phyloP scores from a whole-genome alignment of 2,113 vertebrate genomes.

The Amphiprion ocellaris region DNA sequence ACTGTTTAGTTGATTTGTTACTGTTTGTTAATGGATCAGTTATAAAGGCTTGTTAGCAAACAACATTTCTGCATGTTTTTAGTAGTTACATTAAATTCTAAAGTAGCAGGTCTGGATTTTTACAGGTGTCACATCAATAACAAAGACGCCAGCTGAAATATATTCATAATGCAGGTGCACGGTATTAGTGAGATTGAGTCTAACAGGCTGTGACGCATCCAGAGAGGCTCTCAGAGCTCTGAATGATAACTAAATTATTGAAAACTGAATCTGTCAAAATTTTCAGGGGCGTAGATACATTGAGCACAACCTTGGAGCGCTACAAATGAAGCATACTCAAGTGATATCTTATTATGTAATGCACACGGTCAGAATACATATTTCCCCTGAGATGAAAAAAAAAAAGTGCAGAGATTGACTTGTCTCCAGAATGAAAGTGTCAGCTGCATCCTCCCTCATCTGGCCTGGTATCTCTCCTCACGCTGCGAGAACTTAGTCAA shows the following conservation, averaged over 20 bases:
- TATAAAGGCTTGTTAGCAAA: neutral
- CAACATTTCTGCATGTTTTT: constrained; percentile 1
- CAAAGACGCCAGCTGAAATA: neutral
- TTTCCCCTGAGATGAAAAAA: constrained; percentile 15
- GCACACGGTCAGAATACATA: constrained; percentile 53
- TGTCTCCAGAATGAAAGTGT: constrained; percentile 51
- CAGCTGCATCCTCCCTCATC: constrained; percentile 63
- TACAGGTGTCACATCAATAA: neutral
- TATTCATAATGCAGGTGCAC: constrained; percentile 44
- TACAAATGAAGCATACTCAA: constrained; percentile 19
- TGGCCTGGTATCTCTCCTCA: constrained; percentile 32
- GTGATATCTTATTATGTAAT: constrained; percentile 64
- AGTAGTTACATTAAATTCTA: constrained; percentile 8
- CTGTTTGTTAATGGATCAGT: neutral
- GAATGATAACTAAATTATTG: constrained; percentile 66
- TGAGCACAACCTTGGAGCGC: constrained; percentile 35
- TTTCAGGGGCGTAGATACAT: constrained; percentile 25
- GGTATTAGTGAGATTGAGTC: constrained; percentile 23
- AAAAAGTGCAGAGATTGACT: constrained; percentile 36
- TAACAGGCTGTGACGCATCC: constrained; percentile 27
- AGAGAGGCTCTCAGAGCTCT: constrained; percentile 35
- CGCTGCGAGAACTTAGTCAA: constrained; percentile 41
- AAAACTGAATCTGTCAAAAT: constrained; percentile 54
- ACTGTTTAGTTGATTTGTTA: neutral
- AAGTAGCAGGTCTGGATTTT: neutral